Conservation (phyloP, 1,140 invertebrate species). For the Eriocheir sinensis region DNA sequence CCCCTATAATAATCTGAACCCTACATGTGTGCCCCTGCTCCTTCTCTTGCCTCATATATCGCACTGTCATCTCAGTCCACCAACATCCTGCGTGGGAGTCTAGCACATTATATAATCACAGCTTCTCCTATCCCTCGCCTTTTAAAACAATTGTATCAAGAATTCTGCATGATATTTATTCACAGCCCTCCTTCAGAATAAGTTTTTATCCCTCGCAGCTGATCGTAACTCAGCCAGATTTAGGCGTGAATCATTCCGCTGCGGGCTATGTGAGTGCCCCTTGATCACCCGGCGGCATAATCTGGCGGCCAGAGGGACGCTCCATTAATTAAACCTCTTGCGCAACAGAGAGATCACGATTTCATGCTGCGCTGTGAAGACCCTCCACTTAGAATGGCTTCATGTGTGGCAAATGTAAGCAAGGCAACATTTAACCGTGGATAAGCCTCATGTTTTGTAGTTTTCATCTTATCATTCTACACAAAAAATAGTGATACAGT, state of each 20-base stretch:
- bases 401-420: too few species aligned
- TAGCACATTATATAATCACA: background rate
- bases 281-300: background rate
- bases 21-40: background rate
- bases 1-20: too few species aligned
- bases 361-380: too few species aligned
- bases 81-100: background rate
- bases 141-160: too few species aligned
- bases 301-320: too few species aligned
- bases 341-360: too few species aligned
- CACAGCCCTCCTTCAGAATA: background rate
- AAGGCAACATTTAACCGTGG: background rate
- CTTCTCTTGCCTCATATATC: background rate
- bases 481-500: background rate
- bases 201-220: background rate
- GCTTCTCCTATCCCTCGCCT: background rate
- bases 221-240: background rate
- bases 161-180: too few species aligned
- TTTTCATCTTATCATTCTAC: background rate
- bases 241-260: background rate
- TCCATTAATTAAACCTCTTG: too few species aligned
- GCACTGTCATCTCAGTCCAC: background rate
- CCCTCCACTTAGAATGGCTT: too few species aligned
- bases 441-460: background rate
- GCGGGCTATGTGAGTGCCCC: background rate